Percentiles rank a stretch among this genome's conserved stretches.
These are phyloP conservation scores for Autographa pulchrina DNA, from an alignment of 2,888 invertebrate species.

Conservation along the genomic window DNA sequence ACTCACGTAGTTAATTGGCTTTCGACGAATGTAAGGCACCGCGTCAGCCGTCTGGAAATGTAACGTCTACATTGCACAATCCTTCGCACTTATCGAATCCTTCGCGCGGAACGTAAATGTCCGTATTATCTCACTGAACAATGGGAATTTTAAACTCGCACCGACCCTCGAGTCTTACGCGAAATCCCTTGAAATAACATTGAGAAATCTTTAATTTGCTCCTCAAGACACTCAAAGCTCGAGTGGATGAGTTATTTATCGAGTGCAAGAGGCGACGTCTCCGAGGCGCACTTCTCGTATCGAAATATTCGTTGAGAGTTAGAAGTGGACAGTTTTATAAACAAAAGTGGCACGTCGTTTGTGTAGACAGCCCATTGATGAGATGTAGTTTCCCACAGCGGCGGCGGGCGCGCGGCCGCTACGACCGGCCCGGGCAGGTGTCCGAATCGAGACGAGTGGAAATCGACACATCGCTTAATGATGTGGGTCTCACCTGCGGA, in stretches of 20 bases:
- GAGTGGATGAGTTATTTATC: constrained; percentile 77
- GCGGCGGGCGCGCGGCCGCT: constrained; percentile 59
- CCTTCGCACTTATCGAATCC: constrained; percentile 68
- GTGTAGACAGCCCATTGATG: constrained; percentile 83
- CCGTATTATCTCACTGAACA: constrained; percentile 72
- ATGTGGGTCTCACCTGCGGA: constrained; percentile 73
- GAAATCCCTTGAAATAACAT: constrained; percentile 67
- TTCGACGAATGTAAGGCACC: constrained; percentile 72
- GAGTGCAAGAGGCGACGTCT: constrained; percentile 70
- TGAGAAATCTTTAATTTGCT: constrained; percentile 62
- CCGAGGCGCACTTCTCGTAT: constrained; percentile 71
- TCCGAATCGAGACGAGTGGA: constrained; percentile 73
- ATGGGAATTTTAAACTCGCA: constrained; percentile 68
- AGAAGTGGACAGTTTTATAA: constrained; percentile 88
- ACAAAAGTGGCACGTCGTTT: constrained; percentile 80
- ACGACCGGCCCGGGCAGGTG: constrained; percentile 79
- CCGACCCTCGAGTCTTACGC: constrained; percentile 63
- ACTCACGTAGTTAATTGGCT: constrained; percentile 73
- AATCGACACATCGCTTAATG: constrained; percentile 74
- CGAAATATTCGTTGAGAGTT: constrained; percentile 76
- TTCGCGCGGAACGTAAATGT: constrained; percentile 71
- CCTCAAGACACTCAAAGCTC: constrained; percentile 57
- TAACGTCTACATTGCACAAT: constrained; percentile 72
- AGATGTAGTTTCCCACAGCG: constrained; percentile 82
- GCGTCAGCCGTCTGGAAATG: constrained; percentile 66